Conservation (phyloP, 2,797 vertebrate species). For the Alectoris magna region DNA sequence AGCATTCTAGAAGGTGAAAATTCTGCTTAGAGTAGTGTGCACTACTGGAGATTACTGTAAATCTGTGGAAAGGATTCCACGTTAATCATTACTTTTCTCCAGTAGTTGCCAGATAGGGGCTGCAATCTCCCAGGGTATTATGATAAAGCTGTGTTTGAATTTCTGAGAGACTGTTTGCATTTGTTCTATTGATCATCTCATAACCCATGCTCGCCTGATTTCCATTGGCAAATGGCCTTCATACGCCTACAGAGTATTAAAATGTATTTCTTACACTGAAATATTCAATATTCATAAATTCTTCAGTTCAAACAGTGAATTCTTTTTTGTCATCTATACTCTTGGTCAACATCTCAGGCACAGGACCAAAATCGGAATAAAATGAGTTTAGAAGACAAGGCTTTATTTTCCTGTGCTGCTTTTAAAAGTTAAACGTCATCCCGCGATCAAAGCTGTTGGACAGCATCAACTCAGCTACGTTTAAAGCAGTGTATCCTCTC, state of each 20-base stretch:
- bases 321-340: neutral
- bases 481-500: neutral
- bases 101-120: neutral
- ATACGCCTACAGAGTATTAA: neutral
- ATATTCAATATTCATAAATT: neutral
- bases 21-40: neutral
- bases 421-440: neutral
- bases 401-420: neutral
- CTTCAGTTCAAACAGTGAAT: neutral
- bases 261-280: neutral
- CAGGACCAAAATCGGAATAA: neutral
- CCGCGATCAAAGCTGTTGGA: neutral
- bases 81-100: conserved; percentile 3
- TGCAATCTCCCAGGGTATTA: neutral
- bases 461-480: neutral
- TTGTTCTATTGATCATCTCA: neutral
- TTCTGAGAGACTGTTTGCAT: neutral
- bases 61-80: neutral
- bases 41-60: neutral
- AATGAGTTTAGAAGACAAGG: neutral
- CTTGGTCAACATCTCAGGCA: neutral
- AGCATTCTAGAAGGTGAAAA: conserved; percentile 5
- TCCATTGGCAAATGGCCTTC: neutral
- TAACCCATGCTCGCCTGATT: neutral
- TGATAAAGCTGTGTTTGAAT: neutral